Percentiles rank a stretch among this genome's conserved stretches.
Evolutionary conservation across 2,888 invertebrate genomes (phyloP).

Genomic region (Hydrotaea diabolus): DNA sequence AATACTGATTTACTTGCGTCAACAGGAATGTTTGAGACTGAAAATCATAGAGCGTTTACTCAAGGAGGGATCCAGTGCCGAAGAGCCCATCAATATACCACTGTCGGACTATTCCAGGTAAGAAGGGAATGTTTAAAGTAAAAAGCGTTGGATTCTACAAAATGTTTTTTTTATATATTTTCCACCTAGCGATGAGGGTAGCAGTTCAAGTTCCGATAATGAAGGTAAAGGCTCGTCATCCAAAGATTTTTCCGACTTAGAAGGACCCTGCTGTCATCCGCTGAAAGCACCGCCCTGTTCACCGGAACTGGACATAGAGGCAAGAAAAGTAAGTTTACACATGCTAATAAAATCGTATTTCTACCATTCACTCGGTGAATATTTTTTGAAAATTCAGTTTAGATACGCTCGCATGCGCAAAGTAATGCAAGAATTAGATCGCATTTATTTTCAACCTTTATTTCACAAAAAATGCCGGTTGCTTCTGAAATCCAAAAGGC

Average conservation of each 20-base stretch:
- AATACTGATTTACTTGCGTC: constrained; percentile 65
- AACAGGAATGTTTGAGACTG: constrained; percentile 87
- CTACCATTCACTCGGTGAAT: neutral
- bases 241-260: constrained; percentile 75
- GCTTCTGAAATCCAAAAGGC: constrained; percentile 49
- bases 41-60: constrained; percentile 90
- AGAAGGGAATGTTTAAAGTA: neutral
- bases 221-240: constrained; percentile 81
- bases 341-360: neutral
- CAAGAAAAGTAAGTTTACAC: constrained; percentile 74
- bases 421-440: constrained; percentile 77
- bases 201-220: constrained; percentile 87
- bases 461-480: constrained; percentile 70
- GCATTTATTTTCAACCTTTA: constrained; percentile 76
- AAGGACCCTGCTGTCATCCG: constrained; percentile 80
- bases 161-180: neutral
- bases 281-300: constrained; percentile 87
- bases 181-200: constrained; percentile 88
- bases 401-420: constrained; percentile 75
- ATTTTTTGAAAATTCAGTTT: constrained; percentile 69
- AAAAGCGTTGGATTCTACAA: too few relatives aligned
- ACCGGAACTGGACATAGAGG: constrained; percentile 82
- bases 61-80: constrained; percentile 92
- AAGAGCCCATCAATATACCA: constrained; percentile 92
- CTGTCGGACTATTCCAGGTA: constrained; percentile 94